Evolutionary conservation across 2,888 invertebrate species (phyloP), one percentile per base, ranked within the genome.

Genomic region (Acanthosepion esculentum): DNA sequence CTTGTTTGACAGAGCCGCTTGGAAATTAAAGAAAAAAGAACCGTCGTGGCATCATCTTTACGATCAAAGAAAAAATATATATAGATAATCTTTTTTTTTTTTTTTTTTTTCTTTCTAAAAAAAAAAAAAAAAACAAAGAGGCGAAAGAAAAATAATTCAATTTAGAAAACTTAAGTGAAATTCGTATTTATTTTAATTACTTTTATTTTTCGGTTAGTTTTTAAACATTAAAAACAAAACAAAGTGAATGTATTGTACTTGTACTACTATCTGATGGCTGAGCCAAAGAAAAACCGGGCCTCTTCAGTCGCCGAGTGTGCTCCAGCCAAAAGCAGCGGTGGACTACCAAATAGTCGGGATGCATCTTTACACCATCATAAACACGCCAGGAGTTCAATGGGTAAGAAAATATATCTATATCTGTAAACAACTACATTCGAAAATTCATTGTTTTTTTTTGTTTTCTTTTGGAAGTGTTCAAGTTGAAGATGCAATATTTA

Each of bases 311-410:
- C 78, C n/a, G 78, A 78, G 15, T 78, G 33, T 78, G 78, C n/a
- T n/a, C n/a, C 78, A 15, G n/a, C n/a, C 15, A 78, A 78, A 78
- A 78, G n/a, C 78, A 10, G 78, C 20, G n/a, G 78, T 15, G 78
- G 78, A 78, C n/a, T 78, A 93, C n/a, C 48, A 23, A 93, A 93
- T 48, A 93, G 26, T 29, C 50, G 50, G 50, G 50, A 93, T 29
- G 20, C 93, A 53, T 53, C 78, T 33, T 78, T 20, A 29, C 93
- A 50, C 12, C 53, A 93, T 48, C 93, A 93, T 53, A 93, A 93
- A 53, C 93, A 93, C 18, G 12, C 48, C 93, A 48, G 93, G 48
- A 93, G 93, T 93, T 93, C 93, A n/a, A 93, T 93, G 93, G 93
- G 93, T 93, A 93, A 93, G 93, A 93, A 50, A 3, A 78, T 48